Base-by-base conservation (phyloP, 2,888 invertebrate species). In the Cephalotes varians region DNA sequence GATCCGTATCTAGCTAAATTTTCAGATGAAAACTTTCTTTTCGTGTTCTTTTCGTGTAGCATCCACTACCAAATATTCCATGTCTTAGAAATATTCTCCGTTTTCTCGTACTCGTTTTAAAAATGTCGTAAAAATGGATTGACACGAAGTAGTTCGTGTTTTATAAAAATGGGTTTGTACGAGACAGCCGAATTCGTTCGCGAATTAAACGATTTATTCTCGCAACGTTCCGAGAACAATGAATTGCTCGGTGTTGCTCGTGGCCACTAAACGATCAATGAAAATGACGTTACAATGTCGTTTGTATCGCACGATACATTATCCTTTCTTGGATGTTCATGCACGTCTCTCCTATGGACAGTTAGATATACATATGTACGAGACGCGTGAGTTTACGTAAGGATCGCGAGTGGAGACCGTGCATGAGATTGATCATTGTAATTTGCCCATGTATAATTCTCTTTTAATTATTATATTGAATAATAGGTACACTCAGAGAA, bases 251-350 rank as follows among this genome's bases (percentile, higher is more conserved):
- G 44, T 31, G 25, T 77, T 69, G 18, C 56, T 79, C 44, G 69
- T 69, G 69, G 18, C 18, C 34, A 56, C 56, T 77, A 44, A 67
- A 77, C 56, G 77, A 79, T 79, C 77, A 79, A 79, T 71, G 71
- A 71, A 69, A 40, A 67, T 69, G 69, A 79, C 71, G 56, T 25
- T 77, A 56, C 18, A 79, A 69, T 79, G 56, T 79, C 56, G 71
- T 71, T 71, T 67, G 67, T 15, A n/a, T 71, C 18, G 71, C 56
- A 56, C 77, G 34, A 56, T 77, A 71, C 44, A 34, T 79, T 56
- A 77, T 18, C 12, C 21, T 77, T 79, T 71, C 71, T 79, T 47
- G 34, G 56, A 71, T 47, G 18, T 44, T 67, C 31, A 21, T 56
- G 1, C 44, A 67, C 25, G 54, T 54, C 40, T 79, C 15, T 80